Base-by-base conservation (phyloP, 2,113 vertebrate species). In the Ursus arctos region DNA sequence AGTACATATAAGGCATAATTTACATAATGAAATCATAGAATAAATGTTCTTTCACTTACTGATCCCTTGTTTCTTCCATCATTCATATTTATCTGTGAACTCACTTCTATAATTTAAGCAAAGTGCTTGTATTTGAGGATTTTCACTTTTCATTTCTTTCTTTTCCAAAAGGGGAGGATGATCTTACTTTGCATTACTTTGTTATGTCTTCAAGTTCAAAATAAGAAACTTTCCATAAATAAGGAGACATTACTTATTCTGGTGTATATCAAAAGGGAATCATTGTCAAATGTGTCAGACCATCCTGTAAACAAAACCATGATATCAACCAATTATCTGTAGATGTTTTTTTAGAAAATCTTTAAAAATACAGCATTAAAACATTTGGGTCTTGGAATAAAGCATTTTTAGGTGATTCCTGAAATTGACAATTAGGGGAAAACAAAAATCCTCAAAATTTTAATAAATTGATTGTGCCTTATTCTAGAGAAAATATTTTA, bases 1-100 rank as follows among this genome's bases (percentile, higher is more conserved):
- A 93, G 94, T 82, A 65, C 7, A 95, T 90, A 88, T 90, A 57
- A 84, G 7, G 7, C 33, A 53, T 77, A 87, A 81, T 65, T 96
- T 51, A 76, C 13, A 65, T 15, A 92, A 49, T 76, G 7, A 51
- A 22, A 86, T 63, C 15, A 74, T 47, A 83, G 16, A 91, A 28
- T 51, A 95, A 55, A 61, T 55, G 2, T 28, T 87, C 22, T 88
- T 19, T 87, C 9, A n/a, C 31, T 79, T 55, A 6, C 1, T 26
- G 4, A 80, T 69, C 24, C 65, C 43, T 16, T 61, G 12, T 92
- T 89, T 77, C 43, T 31, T 57, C 28, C 2, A 24, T 31, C 4
- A 84, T 96, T 81, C 40, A 92, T 49, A 83, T 63, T 55, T 94
- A 22, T 89, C 49, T 96, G 49, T 77, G 55, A 79, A 76, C 1